Conservation (phyloP, 1,140 invertebrate species). For the Harpegnathos saltator region DNA sequence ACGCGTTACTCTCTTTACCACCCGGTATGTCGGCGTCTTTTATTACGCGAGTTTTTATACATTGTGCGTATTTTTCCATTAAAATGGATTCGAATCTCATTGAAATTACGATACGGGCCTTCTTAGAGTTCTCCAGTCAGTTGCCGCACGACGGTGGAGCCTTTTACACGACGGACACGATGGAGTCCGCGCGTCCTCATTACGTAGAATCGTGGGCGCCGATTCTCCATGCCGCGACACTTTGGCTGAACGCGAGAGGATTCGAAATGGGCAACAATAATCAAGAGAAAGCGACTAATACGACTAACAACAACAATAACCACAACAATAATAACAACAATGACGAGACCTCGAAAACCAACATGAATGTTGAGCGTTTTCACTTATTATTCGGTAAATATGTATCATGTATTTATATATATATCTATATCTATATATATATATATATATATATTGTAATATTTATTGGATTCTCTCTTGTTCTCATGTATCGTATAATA, state of each 20-base stretch:
- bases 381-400: slow-evolving; percentile 95
- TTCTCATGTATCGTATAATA: too few relatives aligned
- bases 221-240: slow-evolving; percentile 95
- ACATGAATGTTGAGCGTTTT: slow-evolving; percentile 88
- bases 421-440: too few relatives aligned
- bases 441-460: slow-evolving; percentile 1
- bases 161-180: slow-evolving; percentile 98
- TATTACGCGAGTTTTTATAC: slow-evolving; percentile 23
- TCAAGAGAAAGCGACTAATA: slow-evolving; percentile 73
- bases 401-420: too few relatives aligned
- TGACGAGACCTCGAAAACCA: slow-evolving; percentile 84
- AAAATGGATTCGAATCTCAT: background rate
- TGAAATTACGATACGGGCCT: slow-evolving; percentile 45
- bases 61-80: background rate
- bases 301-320: slow-evolving; percentile 85
- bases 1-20: slow-evolving; percentile 97
- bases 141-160: slow-evolving; percentile 97
- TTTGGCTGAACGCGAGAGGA: slow-evolving; percentile 93
- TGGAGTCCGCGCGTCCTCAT: slow-evolving; percentile 95
- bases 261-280: slow-evolving; percentile 85
- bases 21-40: slow-evolving; percentile 86
- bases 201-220: slow-evolving; percentile 97
- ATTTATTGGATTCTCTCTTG: too few relatives aligned
- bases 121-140: slow-evolving; percentile 95
- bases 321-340: slow-evolving; percentile 86